Percentiles rank a stretch among this genome's conserved stretches.
These are phyloP conservation scores for Melanophora roralis DNA, from an alignment of 2,888 invertebrate genomes.

Conservation along the genomic window DNA sequence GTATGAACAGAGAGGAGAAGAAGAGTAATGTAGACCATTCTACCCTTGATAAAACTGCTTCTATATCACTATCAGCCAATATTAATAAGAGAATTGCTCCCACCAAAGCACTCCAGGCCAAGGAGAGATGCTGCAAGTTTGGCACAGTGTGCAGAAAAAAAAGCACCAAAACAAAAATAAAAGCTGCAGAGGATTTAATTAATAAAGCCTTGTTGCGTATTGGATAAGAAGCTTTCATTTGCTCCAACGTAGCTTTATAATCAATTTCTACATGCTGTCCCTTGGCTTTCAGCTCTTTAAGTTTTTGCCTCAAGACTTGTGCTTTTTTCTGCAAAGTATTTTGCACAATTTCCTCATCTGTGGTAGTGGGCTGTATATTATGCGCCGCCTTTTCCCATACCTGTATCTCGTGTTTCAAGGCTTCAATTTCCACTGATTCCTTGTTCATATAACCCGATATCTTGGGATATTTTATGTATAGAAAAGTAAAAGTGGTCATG, in stretches of 20 bases:
- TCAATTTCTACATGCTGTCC: conserved; percentile 77
- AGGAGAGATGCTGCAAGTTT: conserved; percentile 82
- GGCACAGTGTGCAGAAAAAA: conserved; percentile 90
- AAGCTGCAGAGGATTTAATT: conserved; percentile 84
- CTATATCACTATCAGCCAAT: conserved; percentile 87
- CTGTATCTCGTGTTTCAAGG: conserved; percentile 86
- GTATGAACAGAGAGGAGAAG: conserved; percentile 91
- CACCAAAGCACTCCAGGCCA: conserved; percentile 91
- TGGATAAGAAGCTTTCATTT: conserved; percentile 83
- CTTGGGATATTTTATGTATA: conserved; percentile 84
- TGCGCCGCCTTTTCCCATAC: conserved; percentile 88
- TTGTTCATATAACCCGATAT: conserved; percentile 82
- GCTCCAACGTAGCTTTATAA: conserved; percentile 80
- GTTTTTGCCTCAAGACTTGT: conserved; percentile 80
- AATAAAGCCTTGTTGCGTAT: conserved; percentile 86
- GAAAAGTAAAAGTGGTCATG: conserved; percentile 82
- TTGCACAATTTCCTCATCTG: conserved; percentile 88
- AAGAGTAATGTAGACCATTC: conserved; percentile 95
- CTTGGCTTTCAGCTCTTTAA: conserved; percentile 79
- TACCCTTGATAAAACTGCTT: conserved; percentile 86
- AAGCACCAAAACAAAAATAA: conserved; percentile 84
- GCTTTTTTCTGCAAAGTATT: conserved; percentile 85
- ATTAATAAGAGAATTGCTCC: conserved; percentile 88
- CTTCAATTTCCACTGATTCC: conserved; percentile 82
- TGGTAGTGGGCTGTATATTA: conserved; percentile 85